These are phyloP conservation scores for Elaeidobius kamerunicus DNA, from an alignment of 2,888 invertebrate species.

Conservation along the genomic window DNA sequence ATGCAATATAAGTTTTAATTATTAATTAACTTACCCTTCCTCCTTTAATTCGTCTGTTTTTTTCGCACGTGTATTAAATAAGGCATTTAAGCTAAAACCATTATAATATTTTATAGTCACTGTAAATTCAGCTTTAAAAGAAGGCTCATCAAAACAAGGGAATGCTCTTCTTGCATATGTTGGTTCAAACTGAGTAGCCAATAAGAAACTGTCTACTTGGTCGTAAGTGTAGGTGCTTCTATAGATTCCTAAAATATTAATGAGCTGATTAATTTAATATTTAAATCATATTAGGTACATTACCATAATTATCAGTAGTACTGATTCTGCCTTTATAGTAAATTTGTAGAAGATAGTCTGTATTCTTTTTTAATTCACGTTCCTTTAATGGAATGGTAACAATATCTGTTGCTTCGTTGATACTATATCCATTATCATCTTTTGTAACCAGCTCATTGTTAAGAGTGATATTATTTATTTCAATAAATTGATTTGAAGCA, in stretches of 20 bases:
- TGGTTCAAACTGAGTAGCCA: conserved; percentile 35
- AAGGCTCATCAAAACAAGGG: conserved; percentile 38
- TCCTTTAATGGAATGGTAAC: not conserved
- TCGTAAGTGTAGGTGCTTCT: conserved; percentile 33
- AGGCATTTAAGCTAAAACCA: no score
- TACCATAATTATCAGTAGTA: conserved; percentile 7
- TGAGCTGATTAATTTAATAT: no score
- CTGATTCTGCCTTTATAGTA: conserved; percentile 3
- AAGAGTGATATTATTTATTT: no score
- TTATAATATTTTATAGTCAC: no score
- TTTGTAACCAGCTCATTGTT: no score
- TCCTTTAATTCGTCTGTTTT: no score
- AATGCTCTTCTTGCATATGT: conserved; percentile 33
- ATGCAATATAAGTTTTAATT: no score
- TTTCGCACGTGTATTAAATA: no score
- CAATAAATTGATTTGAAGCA: no score
- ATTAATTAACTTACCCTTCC: no score
- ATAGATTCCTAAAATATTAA: conserved; percentile 31
- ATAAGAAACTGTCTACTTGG: conserved; percentile 33
- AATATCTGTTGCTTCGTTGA: not conserved
- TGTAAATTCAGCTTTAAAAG: conserved; percentile 36
- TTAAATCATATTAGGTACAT: not conserved
- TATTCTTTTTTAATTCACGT: not conserved
- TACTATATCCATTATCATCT: no score
- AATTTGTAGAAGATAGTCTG: not conserved